Evolutionary conservation across 2,113 vertebrate genomes (phyloP).

Genomic region (Toxotes chatareus): DNA sequence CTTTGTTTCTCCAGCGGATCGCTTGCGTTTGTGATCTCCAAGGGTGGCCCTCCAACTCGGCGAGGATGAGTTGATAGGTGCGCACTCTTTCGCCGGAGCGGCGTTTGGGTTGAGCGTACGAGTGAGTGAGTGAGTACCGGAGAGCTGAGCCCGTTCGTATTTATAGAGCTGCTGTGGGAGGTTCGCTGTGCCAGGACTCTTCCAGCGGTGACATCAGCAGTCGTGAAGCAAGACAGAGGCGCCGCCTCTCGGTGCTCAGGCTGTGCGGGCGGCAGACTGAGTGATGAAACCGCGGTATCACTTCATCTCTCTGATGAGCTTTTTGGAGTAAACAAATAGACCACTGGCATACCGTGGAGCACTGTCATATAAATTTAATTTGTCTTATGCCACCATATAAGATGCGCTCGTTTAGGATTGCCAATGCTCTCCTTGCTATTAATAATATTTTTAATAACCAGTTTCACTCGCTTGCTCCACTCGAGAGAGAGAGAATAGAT

Average conservation of each 20-base stretch:
- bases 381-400: background rate
- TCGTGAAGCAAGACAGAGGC: slow-evolving; percentile 27
- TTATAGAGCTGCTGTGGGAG: slow-evolving; percentile 53
- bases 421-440: too few species aligned
- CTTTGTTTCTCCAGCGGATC: background rate
- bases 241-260: slow-evolving; percentile 38
- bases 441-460: background rate
- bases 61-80: slow-evolving; percentile 16
- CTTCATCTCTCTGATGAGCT: background rate
- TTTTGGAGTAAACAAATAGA: background rate
- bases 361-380: background rate
- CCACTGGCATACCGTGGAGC: too few species aligned
- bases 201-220: slow-evolving; percentile 71
- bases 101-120: background rate
- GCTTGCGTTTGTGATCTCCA: background rate
- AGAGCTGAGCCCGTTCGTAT: background rate
- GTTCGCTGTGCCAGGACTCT: slow-evolving; percentile 7
- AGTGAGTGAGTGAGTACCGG: slow-evolving; percentile 7
- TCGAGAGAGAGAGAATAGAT: too few species aligned
- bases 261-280: background rate
- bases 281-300: slow-evolving; percentile 6
- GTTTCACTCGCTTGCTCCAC: background rate
- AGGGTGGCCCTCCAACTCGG: slow-evolving; percentile 26
- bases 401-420: background rate
- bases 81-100: background rate